Conservation (phyloP, 1,140 invertebrate genomes). For the Mercenaria mercenaria region DNA sequence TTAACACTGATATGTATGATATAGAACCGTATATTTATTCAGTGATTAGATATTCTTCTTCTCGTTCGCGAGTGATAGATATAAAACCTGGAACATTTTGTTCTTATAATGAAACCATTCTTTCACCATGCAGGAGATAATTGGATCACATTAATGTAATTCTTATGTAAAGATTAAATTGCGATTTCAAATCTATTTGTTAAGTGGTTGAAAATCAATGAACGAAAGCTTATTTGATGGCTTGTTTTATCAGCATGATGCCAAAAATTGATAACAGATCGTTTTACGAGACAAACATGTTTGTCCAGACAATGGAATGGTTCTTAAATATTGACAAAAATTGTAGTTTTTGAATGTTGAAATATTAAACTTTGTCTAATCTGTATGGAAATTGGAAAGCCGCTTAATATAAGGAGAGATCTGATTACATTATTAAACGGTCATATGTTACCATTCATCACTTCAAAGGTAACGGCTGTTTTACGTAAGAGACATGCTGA, state of each 20-base stretch:
- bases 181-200: not conserved
- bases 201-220: slow-evolving; percentile 20
- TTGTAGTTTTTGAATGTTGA: not conserved
- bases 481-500: no score
- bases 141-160: slow-evolving; percentile 25
- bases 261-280: slow-evolving; percentile 38
- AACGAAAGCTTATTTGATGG: slow-evolving; percentile 1
- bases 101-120: no score
- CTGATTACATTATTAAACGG: not conserved
- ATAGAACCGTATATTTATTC: no score
- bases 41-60: no score
- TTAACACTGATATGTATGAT: no score
- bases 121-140: not conserved
- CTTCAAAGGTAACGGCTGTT: no score
- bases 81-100: no score
- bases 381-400: not conserved
- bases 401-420: not conserved
- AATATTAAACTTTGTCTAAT: not conserved
- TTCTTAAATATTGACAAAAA: slow-evolving; percentile 19
- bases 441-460: no score
- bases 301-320: not conserved
- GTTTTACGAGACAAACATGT: not conserved
- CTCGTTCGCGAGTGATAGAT: no score
- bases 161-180: slow-evolving; percentile 34
- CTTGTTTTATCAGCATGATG: slow-evolving; percentile 23